Evolutionary conservation across 2,888 invertebrate species (phyloP), one percentile per base, ranked within the genome.

Genomic region (Drosophila tanythrix): DNA sequence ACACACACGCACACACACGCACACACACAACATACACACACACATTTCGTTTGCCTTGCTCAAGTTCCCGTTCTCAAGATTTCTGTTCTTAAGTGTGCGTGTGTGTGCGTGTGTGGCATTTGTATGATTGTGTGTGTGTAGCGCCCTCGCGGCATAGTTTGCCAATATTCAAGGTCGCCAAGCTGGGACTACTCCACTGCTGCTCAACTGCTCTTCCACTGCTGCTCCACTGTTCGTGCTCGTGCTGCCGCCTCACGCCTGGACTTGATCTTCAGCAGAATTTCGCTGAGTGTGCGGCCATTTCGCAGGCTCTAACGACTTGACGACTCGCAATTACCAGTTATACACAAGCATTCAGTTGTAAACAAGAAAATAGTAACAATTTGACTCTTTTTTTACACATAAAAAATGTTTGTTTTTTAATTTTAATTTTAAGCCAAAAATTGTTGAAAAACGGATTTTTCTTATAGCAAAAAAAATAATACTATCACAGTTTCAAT

Each of bases 101-200:
- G 27, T 62, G 46, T 25, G 35, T 53, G n/a, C 48, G 36, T 51
- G 29, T 68, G 65, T 80, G 67, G 63, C 43, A 61, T 50, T 43
- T 67, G 51, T 38, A 53, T 48, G 61, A 31, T 25, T 51, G 40
- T 71, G 52, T 71, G 64, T 75, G 65, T 74, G 82, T 79, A 89
- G 89, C 89, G 88, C 90, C 85, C 70, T 72, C 76, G 76, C 85
- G 89, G 82, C 86, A 89, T 89, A 88, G 90, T 88, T 90, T 90
- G 88, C 90, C 21, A 57, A 79, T 77, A 81, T 90, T 89, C 88
- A 88, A 88, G 88, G 88, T 84, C 88, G 81, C 70, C 60, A 63
- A 50, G 55, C 68, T 66, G 56, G n/a, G 61, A 40, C 59, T 31
- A 38, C 59, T 29, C n/a, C 46, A 29, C 60, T 66, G 40, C 36